Evolutionary conservation across 2,888 invertebrate species (phyloP).

Genomic region (Heliconius aoede): DNA sequence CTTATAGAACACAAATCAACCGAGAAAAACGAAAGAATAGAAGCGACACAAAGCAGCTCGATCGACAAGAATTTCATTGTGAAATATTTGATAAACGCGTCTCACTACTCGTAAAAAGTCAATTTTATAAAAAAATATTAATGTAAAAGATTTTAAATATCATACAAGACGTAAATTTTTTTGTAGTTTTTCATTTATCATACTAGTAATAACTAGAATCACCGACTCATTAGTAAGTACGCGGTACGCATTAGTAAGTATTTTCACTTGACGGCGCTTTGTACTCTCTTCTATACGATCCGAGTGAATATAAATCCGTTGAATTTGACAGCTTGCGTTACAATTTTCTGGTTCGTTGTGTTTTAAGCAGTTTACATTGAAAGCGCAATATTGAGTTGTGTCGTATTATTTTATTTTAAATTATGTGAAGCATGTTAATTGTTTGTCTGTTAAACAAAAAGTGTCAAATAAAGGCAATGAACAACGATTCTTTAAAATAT

Average conservation of each 20-base stretch:
- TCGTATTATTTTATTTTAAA: constrained; percentile 2
- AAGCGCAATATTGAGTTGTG: neutral
- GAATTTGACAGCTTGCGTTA: constrained; percentile 6
- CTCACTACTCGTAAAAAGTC: no score
- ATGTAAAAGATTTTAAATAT: no score
- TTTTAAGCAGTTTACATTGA: neutral
- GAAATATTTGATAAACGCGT: constrained; percentile 64
- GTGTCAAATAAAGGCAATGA: no score
- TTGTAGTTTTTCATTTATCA: no score
- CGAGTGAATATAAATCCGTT: constrained; percentile 6
- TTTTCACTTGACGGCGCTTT: neutral
- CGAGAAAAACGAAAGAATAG: constrained; percentile 65
- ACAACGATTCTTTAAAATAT: no score
- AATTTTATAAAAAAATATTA: no score
- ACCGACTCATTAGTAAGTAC: no score
- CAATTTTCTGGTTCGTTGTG: constrained; percentile 2
- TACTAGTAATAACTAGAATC: no score
- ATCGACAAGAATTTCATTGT: constrained; percentile 74
- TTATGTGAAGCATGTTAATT: constrained; percentile 7
- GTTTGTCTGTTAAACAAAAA: neutral
- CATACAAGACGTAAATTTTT: no score
- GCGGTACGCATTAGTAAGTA: no score
- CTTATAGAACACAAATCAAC: constrained; percentile 76
- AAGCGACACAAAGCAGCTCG: constrained; percentile 71
- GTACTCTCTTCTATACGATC: neutral